phyloP scores from a whole-genome alignment of 2,797 vertebrate genomes.

The Menidia menidia region DNA sequence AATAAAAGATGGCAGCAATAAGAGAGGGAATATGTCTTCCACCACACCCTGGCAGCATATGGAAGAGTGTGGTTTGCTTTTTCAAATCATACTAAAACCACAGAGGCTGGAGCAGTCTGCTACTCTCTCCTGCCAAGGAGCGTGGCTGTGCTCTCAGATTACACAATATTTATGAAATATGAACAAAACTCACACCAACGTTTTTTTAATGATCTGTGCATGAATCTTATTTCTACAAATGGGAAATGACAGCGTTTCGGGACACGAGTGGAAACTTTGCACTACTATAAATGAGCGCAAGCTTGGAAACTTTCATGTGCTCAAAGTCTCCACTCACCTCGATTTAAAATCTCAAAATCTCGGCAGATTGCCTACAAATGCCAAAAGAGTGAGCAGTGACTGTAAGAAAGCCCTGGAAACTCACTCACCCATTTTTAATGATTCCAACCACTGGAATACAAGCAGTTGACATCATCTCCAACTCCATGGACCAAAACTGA shows the following conservation, averaged over 20 bases:
- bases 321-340: conserved; percentile 68
- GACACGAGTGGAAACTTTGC: conserved; percentile 57
- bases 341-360: conserved; percentile 71
- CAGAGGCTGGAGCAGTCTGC: conserved; percentile 66
- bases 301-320: conserved; percentile 54
- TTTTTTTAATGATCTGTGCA: conserved; percentile 33
- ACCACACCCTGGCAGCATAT: conserved; percentile 57
- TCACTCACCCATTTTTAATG: conserved; percentile 73
- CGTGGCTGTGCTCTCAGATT: conserved; percentile 64
- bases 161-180: conserved; percentile 70
- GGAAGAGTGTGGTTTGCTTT: conserved; percentile 65
- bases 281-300: conserved; percentile 30
- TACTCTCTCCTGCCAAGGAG: conserved; percentile 54
- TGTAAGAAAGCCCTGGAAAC: conserved; percentile 73
- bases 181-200: conserved; percentile 53
- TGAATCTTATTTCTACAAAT: conserved; percentile 50
- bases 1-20: conserved; percentile 63
- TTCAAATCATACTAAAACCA: conserved; percentile 73
- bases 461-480: conserved; percentile 78
- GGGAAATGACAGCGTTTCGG: conserved; percentile 32
- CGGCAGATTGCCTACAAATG: conserved; percentile 44
- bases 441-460: conserved; percentile 79
- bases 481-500: conserved; percentile 69
- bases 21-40: conserved; percentile 47
- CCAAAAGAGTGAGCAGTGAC: conserved; percentile 58